Evolutionary conservation across 92 coral and sea anemone species (phyloP).

Genomic region (Heteractis magnifica): DNA sequence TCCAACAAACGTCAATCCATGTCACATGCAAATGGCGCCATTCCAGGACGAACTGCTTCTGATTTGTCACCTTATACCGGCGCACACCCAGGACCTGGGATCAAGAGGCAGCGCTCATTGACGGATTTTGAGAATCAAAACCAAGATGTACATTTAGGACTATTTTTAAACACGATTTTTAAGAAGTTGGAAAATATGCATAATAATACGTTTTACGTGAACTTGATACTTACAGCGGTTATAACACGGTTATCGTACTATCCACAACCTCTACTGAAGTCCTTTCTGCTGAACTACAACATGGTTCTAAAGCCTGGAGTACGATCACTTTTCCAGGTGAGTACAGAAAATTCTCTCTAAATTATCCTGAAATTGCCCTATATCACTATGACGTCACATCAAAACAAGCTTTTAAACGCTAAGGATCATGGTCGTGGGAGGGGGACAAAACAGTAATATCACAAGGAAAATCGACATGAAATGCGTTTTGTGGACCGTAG

Average conservation of each 20-base stretch:
- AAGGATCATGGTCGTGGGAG: too few relatives aligned
- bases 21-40: conserved; percentile 41
- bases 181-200: conserved; percentile 95
- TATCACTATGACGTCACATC: too few relatives aligned
- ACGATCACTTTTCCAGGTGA: conserved; percentile 92
- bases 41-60: conserved; percentile 26
- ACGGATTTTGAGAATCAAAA: conserved; percentile 53
- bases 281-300: conserved; percentile 92
- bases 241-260: conserved; percentile 80
- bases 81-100: conserved; percentile 12
- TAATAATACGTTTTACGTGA: conserved; percentile 87
- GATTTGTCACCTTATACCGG: neutral
- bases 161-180: conserved; percentile 72
- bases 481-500: too few relatives aligned
- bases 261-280: conserved; percentile 94
- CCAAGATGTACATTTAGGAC: conserved; percentile 62
- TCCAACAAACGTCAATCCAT: conserved; percentile 34
- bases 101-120: conserved; percentile 58
- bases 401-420: too few relatives aligned
- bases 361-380: too few relatives aligned
- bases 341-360: neutral
- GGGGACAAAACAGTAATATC: too few relatives aligned
- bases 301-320: conserved; percentile 97
- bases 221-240: conserved; percentile 88
- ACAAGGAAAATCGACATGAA: too few relatives aligned